phyloP scores from a whole-genome alignment of 2,113 vertebrate species.

The Colinus virginianus region DNA sequence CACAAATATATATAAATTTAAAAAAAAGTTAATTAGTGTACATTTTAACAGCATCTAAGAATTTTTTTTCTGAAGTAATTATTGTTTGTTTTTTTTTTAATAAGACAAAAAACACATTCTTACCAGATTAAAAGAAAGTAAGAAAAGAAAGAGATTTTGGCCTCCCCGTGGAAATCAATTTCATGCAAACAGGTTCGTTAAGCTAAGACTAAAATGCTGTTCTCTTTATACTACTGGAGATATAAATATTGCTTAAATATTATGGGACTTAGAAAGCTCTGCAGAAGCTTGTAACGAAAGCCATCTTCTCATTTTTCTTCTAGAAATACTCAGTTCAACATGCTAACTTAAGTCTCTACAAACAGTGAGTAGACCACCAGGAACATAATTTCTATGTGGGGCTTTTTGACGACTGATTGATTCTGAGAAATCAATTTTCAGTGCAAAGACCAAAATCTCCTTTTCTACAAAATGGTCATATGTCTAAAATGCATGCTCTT shows the following conservation, averaged over 20 bases:
- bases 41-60: not conserved
- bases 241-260: not conserved
- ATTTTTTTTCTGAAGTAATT: not conserved
- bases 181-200: not conserved
- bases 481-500: not conserved
- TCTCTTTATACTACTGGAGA: not conserved
- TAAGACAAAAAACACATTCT: not conserved
- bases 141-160: not conserved
- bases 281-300: not conserved
- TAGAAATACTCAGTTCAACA: not conserved
- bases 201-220: not conserved
- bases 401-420: not conserved
- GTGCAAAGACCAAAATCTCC: constrained; percentile 17
- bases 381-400: not conserved
- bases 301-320: not conserved
- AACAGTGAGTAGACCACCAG: not conserved
- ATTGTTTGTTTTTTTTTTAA: not conserved
- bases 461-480: not conserved
- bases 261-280: not conserved
- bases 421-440: not conserved
- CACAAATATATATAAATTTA: constrained; percentile 19
- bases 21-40: not conserved
- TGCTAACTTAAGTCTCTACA: not conserved
- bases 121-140: not conserved
- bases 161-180: not conserved